Conservation (phyloP, 2,113 vertebrate genomes). For the Macquaria australasica region DNA sequence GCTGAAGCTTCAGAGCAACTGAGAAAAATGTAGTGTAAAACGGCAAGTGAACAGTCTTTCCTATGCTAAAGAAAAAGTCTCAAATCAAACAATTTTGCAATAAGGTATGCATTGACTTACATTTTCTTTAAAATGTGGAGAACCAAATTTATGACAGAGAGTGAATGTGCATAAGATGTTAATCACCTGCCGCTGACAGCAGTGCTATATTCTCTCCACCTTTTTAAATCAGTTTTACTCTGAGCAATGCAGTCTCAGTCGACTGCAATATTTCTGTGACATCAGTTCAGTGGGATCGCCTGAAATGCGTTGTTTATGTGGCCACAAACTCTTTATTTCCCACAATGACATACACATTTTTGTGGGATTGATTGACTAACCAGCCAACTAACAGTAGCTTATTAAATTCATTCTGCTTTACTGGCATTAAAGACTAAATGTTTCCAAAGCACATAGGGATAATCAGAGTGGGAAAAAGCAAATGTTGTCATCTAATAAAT, state of each 20-base stretch:
- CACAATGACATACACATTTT: not conserved
- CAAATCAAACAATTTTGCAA: not conserved
- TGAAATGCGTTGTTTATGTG: not conserved
- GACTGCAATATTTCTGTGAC: not conserved
- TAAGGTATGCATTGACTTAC: not conserved
- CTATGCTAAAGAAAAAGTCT: not conserved
- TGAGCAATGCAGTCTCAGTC: not conserved
- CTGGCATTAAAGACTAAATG: not conserved
- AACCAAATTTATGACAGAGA: not conserved
- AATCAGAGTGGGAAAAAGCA: not conserved
- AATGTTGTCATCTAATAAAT: not conserved
- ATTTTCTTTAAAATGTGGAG: not conserved
- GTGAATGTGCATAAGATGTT: not conserved
- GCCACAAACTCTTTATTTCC: not conserved
- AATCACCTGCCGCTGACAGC: slow-evolving; percentile 9
- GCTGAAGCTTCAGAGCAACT: not conserved
- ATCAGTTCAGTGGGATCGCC: not conserved
- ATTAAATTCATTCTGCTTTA: not conserved
- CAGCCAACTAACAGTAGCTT: not conserved
- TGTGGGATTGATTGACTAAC: not conserved
- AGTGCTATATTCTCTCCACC: slow-evolving; percentile 11
- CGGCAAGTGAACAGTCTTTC: not conserved
- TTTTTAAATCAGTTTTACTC: not conserved
- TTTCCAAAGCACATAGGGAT: not conserved
- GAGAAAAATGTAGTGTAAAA: not conserved